These are phyloP conservation scores for Therioaphis trifolii DNA, from an alignment of 2,888 invertebrate species.

Conservation along the genomic window DNA sequence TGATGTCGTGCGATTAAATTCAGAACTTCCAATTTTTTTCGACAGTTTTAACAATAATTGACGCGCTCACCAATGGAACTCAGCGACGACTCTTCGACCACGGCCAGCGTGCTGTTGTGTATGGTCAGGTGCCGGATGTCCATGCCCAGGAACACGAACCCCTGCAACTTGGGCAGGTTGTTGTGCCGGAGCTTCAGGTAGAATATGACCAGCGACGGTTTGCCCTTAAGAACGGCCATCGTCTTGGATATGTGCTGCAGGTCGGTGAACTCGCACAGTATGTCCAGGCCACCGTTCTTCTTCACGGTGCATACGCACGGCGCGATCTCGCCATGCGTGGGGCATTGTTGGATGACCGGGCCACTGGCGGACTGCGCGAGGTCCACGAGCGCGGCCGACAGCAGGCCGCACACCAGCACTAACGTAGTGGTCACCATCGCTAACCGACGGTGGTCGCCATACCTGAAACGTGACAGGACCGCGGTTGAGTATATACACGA, in stretches of 20 bases:
- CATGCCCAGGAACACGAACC: conserved; percentile 86
- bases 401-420: conserved; percentile 37
- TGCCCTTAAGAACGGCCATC: conserved; percentile 84
- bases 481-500: no score
- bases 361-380: conserved; percentile 48
- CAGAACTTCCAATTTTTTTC: no score
- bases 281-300: conserved; percentile 88
- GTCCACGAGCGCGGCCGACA: conserved; percentile 34
- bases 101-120: conserved; percentile 87
- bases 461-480: not conserved
- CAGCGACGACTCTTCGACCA: conserved; percentile 87
- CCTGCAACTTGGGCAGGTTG: conserved; percentile 84
- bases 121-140: conserved; percentile 90
- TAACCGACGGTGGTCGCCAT: conserved; percentile 54
- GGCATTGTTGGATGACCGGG: conserved; percentile 72
- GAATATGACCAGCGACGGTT: conserved; percentile 82
- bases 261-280: conserved; percentile 89
- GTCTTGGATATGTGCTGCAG: conserved; percentile 81
- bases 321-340: conserved; percentile 78
- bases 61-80: conserved; percentile 80
- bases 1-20: no score
- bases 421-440: conserved; percentile 50
- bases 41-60: no score
- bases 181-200: conserved; percentile 90
- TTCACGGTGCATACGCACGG: conserved; percentile 88